phyloP scores from a whole-genome alignment of 2,888 invertebrate species.

The Drymonia ruficornis region DNA sequence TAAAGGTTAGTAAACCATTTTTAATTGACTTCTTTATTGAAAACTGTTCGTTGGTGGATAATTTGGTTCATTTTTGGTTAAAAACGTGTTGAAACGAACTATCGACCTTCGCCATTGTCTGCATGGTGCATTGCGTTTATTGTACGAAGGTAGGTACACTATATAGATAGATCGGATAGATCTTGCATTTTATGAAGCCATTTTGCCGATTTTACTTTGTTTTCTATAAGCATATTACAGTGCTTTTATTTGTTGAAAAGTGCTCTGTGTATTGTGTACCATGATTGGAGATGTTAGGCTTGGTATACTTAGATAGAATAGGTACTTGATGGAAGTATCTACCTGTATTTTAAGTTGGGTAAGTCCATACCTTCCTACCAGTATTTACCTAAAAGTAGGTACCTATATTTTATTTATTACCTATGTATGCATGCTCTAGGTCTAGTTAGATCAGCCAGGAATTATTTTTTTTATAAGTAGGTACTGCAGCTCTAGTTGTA shows the following conservation, averaged over 20 bases:
- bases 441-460: too few species aligned
- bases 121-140: constrained; percentile 84
- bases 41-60: constrained; percentile 15
- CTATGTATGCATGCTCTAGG: too few species aligned
- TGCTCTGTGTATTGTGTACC: too few species aligned
- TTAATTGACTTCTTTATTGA: constrained; percentile 21
- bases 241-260: too few species aligned
- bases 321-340: not conserved
- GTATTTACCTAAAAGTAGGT: too few species aligned
- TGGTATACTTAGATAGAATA: not conserved
- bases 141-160: constrained; percentile 46
- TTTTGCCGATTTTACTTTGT: constrained; percentile 31
- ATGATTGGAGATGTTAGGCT: too few species aligned
- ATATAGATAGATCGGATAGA: constrained; percentile 13
- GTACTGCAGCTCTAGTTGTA: too few species aligned
- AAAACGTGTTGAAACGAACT: constrained; percentile 58
- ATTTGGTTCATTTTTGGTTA: constrained; percentile 29
- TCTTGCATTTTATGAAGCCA: constrained; percentile 31
- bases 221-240: not conserved
- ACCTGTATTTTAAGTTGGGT: too few species aligned
- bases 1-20: constrained; percentile 72
- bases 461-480: too few species aligned
- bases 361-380: too few species aligned
- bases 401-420: too few species aligned
- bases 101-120: constrained; percentile 85